Percentiles rank a stretch among this genome's conserved stretches.
Evolutionary conservation across 2,888 invertebrate genomes (phyloP).

Genomic region (Epinotia ramella): DNA sequence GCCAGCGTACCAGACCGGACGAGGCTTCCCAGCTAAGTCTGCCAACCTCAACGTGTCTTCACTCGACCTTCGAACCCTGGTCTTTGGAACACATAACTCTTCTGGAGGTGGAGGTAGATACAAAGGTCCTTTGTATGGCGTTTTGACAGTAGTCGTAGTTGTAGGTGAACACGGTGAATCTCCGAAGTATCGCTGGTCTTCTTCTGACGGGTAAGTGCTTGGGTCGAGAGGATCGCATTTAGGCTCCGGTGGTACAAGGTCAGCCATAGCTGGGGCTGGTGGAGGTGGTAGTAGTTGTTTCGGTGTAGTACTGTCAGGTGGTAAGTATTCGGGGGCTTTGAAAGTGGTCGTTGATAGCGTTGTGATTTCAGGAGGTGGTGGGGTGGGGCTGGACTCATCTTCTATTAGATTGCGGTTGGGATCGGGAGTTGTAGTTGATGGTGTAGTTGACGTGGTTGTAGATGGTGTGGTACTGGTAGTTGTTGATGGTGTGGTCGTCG

Average conservation of each 20-base stretch:
- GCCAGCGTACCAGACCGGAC: constrained; percentile 21
- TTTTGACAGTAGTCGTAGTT: not conserved
- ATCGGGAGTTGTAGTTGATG: no score
- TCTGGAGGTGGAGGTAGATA: constrained; percentile 4
- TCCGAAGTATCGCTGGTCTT: not conserved
- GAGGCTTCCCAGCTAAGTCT: constrained; percentile 2
- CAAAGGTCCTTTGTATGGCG: not conserved
- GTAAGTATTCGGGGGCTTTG: constrained; percentile 9
- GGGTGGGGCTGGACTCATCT: not conserved
- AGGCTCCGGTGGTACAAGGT: not conserved
- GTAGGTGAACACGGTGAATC: not conserved
- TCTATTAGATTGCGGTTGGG: not conserved
- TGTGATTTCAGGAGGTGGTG: not conserved
- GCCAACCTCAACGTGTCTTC: not conserved
- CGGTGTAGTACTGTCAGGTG: not conserved
- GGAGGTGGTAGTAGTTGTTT: not conserved
- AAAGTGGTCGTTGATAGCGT: not conserved
- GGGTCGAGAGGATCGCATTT: constrained; percentile 5
- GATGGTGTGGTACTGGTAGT: not conserved
- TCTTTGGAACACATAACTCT: constrained; percentile 8
- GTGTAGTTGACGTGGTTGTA: not conserved
- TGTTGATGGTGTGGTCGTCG: not conserved
- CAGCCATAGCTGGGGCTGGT: not conserved
- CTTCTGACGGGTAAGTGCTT: not conserved
- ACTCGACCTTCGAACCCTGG: not conserved